A percentile compares a stretch with the other conserved stretches of the same genome.
Conservation (phyloP, 2,113 vertebrate species). For the Rhinichthys klamathensis region DNA sequence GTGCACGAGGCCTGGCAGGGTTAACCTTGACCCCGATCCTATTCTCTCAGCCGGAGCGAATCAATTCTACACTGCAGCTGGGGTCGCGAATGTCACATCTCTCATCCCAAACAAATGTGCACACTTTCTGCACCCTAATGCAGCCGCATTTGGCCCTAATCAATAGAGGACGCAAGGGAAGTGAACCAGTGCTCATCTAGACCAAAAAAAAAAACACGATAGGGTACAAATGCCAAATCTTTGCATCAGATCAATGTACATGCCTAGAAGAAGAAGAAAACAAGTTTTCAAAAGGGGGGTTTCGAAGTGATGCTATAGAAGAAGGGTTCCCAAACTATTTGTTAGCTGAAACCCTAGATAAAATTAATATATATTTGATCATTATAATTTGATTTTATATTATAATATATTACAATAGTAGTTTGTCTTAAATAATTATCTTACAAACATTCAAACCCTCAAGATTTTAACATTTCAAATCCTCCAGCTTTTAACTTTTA, state of each 20-base stretch:
- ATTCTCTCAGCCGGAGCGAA: slow-evolving; percentile 84
- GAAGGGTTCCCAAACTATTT: not conserved
- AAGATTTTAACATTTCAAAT: too few species aligned
- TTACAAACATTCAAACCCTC: too few species aligned
- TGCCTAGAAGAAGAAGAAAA: not conserved
- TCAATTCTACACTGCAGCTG: slow-evolving; percentile 94
- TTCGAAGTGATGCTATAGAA: not conserved
- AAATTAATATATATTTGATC: not conserved
- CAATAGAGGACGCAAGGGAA: slow-evolving; percentile 68
- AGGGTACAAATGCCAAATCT: not conserved
- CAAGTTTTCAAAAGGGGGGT: not conserved
- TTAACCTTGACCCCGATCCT: slow-evolving; percentile 88
- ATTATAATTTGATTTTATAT: not conserved
- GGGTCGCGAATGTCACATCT: slow-evolving; percentile 87
- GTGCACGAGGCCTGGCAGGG: slow-evolving; percentile 79
- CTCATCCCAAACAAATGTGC: slow-evolving; percentile 82
- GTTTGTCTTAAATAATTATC: not conserved
- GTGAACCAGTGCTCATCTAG: slow-evolving; percentile 21
- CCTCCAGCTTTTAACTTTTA: too few species aligned
- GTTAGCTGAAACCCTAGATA: not conserved
- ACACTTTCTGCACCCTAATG: slow-evolving; percentile 86
- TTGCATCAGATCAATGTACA: not conserved
- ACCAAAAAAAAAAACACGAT: not conserved
- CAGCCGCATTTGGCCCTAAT: slow-evolving; percentile 83
- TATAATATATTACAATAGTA: not conserved